phyloP scores from a whole-genome alignment of 2,113 vertebrate genomes.

The Pteropus alecto region DNA sequence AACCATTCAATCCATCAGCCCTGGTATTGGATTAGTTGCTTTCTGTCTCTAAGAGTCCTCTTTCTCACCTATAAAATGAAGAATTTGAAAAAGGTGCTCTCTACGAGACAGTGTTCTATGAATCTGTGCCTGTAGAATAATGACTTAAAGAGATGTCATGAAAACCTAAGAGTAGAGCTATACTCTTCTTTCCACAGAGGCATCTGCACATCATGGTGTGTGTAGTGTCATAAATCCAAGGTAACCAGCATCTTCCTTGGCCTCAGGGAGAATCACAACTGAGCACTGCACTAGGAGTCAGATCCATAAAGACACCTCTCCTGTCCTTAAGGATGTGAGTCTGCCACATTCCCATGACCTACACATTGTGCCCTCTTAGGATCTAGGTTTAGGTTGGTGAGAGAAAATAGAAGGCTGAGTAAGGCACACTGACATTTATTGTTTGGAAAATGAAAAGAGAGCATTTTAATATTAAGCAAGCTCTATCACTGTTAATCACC shows the following conservation, averaged over 20 bases:
- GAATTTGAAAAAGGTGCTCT: neutral
- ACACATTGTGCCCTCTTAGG: neutral
- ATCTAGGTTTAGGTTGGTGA: neutral
- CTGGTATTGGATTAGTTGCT: neutral
- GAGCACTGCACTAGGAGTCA: neutral
- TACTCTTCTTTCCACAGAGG: neutral
- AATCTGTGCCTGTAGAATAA: neutral
- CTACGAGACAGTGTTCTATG: neutral
- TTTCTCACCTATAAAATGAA: neutral
- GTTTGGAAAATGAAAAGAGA: constrained; percentile 1
- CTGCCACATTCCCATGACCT: neutral
- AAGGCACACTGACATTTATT: neutral
- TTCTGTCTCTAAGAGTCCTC: neutral
- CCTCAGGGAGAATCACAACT: neutral
- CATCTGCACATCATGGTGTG: accelerated
- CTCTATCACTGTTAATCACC: neutral
- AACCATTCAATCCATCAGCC: neutral
- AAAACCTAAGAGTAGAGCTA: neutral
- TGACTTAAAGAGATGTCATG: neutral
- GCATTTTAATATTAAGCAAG: neutral
- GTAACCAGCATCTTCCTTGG: neutral
- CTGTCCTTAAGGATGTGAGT: neutral
- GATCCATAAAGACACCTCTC: neutral
- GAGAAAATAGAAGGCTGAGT: neutral
- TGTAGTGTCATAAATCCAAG: neutral